Percentiles rank a stretch among this genome's conserved stretches.
Conservation (phyloP, 2,888 invertebrate genomes). For the Oscheius sp. region DNA sequence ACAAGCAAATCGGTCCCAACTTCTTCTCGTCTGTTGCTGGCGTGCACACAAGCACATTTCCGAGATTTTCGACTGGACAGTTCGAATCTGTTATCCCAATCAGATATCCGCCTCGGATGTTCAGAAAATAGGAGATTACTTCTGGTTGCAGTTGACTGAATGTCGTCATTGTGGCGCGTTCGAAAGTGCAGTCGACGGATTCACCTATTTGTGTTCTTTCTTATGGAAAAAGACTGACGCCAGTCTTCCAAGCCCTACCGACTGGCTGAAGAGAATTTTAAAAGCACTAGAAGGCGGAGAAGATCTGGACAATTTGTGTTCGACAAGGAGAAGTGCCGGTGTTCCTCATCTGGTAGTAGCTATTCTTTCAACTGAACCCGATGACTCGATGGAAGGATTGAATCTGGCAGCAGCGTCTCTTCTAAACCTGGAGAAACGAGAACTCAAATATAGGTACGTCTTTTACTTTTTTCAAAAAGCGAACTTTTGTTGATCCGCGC, state of each 20-base stretch:
- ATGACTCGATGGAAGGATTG: constrained; percentile 10
- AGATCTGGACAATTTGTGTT: constrained; percentile 77
- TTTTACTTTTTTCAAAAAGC: not conserved
- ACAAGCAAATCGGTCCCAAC: constrained; percentile 77
- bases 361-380: constrained; percentile 62
- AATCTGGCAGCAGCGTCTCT: constrained; percentile 38
- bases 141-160: constrained; percentile 75
- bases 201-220: constrained; percentile 82
- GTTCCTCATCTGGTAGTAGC: constrained; percentile 91
- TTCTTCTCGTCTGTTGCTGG: constrained; percentile 93
- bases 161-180: constrained; percentile 97
- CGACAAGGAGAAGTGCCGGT: constrained; percentile 91
- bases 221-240: constrained; percentile 77
- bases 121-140: constrained; percentile 72
- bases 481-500: not conserved
- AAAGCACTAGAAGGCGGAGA: constrained; percentile 70
- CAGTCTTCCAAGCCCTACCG: constrained; percentile 69
- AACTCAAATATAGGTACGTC: constrained; percentile 39
- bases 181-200: constrained; percentile 92
- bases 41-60: constrained; percentile 88
- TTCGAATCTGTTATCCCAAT: constrained; percentile 40
- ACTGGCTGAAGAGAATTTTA: constrained; percentile 75
- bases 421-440: constrained; percentile 48
- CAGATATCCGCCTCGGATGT: constrained; percentile 20
- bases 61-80: constrained; percentile 73